These are phyloP conservation scores for Euspilapteryx auroguttella DNA, from an alignment of 2,888 invertebrate genomes.

Conservation along the genomic window DNA sequence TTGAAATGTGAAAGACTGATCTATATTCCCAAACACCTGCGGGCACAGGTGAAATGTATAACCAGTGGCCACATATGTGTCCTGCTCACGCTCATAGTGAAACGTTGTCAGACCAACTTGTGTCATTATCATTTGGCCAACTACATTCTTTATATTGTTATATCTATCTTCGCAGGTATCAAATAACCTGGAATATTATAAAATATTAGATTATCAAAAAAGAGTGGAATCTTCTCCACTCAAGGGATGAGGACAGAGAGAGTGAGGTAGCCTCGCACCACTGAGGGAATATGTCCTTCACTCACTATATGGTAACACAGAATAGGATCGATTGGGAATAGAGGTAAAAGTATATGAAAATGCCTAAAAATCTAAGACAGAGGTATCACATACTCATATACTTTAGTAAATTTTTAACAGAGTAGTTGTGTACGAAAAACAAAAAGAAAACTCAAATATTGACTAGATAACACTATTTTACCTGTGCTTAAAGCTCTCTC, in stretches of 20 bases:
- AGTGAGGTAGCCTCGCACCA: no score
- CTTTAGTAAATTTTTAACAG: no score
- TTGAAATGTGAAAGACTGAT: constrained; percentile 65
- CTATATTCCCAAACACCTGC: constrained; percentile 61
- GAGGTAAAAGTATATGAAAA: no score
- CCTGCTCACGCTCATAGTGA: constrained; percentile 55
- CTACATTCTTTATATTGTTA: constrained; percentile 27
- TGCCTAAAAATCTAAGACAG: no score
- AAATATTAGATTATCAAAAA: not conserved
- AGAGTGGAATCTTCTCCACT: no score
- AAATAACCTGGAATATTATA: constrained; percentile 25
- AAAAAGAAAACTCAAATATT: constrained; percentile 1
- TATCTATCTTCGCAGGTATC: constrained; percentile 40
- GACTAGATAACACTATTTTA: constrained; percentile 15
- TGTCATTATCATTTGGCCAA: constrained; percentile 57
- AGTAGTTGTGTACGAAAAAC: not conserved
- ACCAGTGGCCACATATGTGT: constrained; percentile 60
- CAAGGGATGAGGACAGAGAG: no score
- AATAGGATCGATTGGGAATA: no score
- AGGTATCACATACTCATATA: no score
- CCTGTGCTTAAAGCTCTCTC: constrained; percentile 53
- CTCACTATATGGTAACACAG: no score
- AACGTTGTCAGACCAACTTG: constrained; percentile 74
- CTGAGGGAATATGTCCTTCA: no score
- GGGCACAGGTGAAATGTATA: constrained; percentile 74